Percentiles rank a stretch among this genome's conserved stretches.
phyloP scores from a whole-genome alignment of 2,113 vertebrate genomes.

The Sialia sialis region DNA sequence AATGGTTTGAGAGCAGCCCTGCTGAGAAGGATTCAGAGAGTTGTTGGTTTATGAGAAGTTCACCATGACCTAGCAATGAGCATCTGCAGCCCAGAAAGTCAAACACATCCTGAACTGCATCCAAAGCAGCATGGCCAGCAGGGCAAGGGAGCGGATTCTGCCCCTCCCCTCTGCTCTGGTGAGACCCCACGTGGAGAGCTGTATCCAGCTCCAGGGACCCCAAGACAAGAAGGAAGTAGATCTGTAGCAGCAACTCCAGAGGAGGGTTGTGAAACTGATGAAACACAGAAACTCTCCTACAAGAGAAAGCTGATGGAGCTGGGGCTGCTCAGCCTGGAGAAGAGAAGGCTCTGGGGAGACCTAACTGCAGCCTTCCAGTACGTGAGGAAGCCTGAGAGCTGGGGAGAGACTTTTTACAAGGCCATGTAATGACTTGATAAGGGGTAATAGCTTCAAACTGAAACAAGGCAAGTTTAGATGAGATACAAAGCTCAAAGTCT shows the following conservation, averaged over 20 bases:
- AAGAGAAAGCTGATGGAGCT: background rate
- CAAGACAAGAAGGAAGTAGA: background rate
- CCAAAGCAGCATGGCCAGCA: fast-evolving
- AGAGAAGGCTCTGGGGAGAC: background rate
- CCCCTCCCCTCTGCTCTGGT: too few species aligned
- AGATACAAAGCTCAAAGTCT: background rate
- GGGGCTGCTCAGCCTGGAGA: background rate
- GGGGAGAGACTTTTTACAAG: background rate
- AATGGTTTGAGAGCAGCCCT: background rate
- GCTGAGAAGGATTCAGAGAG: background rate
- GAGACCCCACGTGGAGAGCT: background rate
- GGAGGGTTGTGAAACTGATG: background rate
- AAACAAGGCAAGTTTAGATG: background rate
- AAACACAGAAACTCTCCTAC: background rate
- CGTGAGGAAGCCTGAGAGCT: background rate
- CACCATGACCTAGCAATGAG: background rate
- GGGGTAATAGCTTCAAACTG: background rate
- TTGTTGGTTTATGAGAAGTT: background rate
- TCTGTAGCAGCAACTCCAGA: fast-evolving
- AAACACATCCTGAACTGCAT: background rate
- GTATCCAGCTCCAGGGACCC: background rate
- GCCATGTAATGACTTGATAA: background rate
- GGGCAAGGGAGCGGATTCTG: fast-evolving
- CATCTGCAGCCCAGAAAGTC: background rate
- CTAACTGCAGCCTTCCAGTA: background rate